A percentile compares a stretch with the other conserved stretches of the same genome.
These are phyloP conservation scores for Pagrus major DNA, from an alignment of 2,113 vertebrate genomes.

Conservation along the genomic window DNA sequence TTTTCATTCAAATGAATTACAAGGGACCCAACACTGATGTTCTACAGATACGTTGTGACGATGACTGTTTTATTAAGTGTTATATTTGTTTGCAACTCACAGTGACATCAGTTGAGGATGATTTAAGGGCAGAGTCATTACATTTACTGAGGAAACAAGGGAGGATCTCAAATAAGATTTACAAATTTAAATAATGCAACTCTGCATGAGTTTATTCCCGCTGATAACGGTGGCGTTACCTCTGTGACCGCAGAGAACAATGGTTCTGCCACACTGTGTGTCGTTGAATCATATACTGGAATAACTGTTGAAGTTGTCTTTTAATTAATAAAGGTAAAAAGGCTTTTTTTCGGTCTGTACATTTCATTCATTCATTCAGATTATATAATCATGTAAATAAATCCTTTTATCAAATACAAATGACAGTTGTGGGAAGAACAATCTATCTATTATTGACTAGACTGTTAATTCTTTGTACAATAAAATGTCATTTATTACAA, in stretches of 20 bases:
- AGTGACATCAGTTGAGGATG: neutral
- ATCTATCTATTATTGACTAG: neutral
- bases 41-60: no score
- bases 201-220: neutral
- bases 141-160: neutral
- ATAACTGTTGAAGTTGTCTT: slow-evolving; percentile 2
- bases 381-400: neutral
- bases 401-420: neutral
- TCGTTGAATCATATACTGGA: neutral
- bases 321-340: neutral
- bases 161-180: neutral
- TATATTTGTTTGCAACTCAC: neutral
- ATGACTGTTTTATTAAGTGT: neutral
- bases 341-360: neutral
- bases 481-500: neutral
- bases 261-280: neutral
- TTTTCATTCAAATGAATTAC: no score
- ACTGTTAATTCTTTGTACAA: neutral
- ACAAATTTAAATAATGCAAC: neutral
- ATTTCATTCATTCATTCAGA: neutral
- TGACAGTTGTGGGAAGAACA: neutral
- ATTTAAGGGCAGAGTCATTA: neutral
- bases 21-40: no score
- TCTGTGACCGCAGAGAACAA: neutral
- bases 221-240: neutral